Evolutionary conservation across 2,797 vertebrate species (phyloP), one percentile per base, ranked within the genome.

Genomic region (Megalops cyprinoides): DNA sequence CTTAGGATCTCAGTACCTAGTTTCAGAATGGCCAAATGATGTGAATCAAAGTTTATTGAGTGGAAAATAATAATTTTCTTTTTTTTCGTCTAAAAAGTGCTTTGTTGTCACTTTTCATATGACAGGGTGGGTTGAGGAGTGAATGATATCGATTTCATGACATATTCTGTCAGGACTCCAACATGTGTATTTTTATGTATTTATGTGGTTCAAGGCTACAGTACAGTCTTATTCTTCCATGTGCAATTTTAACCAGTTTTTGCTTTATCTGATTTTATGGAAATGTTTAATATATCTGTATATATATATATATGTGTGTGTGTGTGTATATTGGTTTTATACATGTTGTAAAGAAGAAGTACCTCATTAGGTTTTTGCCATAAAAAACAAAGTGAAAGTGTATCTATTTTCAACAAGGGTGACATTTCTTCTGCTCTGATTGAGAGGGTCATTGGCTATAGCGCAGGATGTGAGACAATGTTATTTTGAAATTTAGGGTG

Each of bases 281-380:
- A 67, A 67, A 79, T 78, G 34, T 31, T 44, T 67, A 82, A 71
- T 77, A 60, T 55, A 73, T 82, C 28, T 53, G 9, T 81, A 60
- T 81, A 37, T 73, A 73, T 69, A 34, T 49, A 46, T 44, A 48
- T 51, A 77, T 18, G 46, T 73, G 78, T 79, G 71, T 51, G 77
- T 18, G 46, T 73, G 78, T 79, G 71, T 58, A 80, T 74, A 80
- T 55, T 75, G 51, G 56, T 75, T 75, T 60, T 74, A 75, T 62
- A 75, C 28, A 18, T 74, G 1, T 53, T 55, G 31, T 44, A 39
- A 37, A 23, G n/a, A n/a, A 9, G 53, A 55, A 55, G 25, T 76
- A 76, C 74, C 74, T 53, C 48, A 55, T 51, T 74, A 74, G 49
- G 31, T 53, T 51, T 53, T 76, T 37, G 28, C 31, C 58, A 62